A percentile compares a stretch with the other conserved stretches of the same genome.
These are phyloP conservation scores for Antheraea mylitta DNA, from an alignment of 1,140 invertebrate genomes.

Conservation along the genomic window DNA sequence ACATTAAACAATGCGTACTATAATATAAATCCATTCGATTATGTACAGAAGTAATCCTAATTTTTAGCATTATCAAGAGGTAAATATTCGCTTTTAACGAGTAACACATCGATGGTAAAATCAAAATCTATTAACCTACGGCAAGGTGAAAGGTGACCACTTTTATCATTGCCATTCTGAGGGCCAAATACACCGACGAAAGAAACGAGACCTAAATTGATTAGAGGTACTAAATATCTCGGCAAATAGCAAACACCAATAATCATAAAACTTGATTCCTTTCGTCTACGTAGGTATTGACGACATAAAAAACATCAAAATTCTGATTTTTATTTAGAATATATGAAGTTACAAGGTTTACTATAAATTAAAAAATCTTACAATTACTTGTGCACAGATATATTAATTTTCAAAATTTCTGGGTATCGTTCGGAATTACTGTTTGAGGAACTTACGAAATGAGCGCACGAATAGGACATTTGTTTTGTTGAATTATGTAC, in stretches of 20 bases:
- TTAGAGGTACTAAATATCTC: constrained; percentile 33
- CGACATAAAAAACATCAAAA: constrained; percentile 36
- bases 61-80: too few relatives aligned
- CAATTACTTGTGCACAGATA: constrained; percentile 33
- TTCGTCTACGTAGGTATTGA: constrained; percentile 49
- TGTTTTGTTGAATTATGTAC: constrained; percentile 70
- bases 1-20: constrained; percentile 54
- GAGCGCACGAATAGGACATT: constrained; percentile 78
- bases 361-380: constrained; percentile 31
- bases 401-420: constrained; percentile 43
- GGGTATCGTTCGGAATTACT: constrained; percentile 65
- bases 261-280: constrained; percentile 73
- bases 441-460: constrained; percentile 76
- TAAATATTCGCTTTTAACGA: too few relatives aligned
- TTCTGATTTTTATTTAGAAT: constrained; percentile 38
- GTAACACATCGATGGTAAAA: constrained; percentile 56
- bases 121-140: constrained; percentile 48
- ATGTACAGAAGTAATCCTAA: not conserved
- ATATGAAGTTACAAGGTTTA: constrained; percentile 28
- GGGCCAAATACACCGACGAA: constrained; percentile 22
- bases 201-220: constrained; percentile 15
- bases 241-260: constrained; percentile 59
- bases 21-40: constrained; percentile 37
- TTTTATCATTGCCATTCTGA: constrained; percentile 64
- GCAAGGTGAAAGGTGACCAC: constrained; percentile 66